phyloP scores from a whole-genome alignment of 2,113 vertebrate species.

The Alosa alosa region DNA sequence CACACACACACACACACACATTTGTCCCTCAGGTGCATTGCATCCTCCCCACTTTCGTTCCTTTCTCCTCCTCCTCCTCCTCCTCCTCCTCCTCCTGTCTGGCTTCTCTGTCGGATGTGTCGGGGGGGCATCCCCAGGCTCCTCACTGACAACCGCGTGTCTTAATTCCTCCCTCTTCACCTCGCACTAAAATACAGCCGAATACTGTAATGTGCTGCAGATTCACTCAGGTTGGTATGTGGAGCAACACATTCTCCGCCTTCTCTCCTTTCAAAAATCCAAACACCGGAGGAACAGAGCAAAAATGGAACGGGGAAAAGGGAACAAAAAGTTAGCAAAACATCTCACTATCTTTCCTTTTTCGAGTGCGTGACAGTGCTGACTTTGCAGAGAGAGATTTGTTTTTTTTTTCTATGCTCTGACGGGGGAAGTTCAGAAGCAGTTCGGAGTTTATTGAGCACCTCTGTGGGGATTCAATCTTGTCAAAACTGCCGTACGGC shows the following conservation, averaged over 20 bases:
- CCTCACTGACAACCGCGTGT: too few species aligned
- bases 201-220: too few species aligned
- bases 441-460: not conserved
- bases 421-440: not conserved
- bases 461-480: not conserved
- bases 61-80: not conserved
- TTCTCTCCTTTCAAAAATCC: not conserved
- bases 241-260: not conserved
- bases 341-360: not conserved
- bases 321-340: conserved; percentile 1
- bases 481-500: not conserved
- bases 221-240: too few species aligned
- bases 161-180: too few species aligned
- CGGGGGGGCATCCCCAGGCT: too few species aligned
- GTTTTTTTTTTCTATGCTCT: not conserved
- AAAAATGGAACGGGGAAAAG: not conserved
- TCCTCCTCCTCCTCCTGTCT: not conserved
- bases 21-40: too few species aligned
- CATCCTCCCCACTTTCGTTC: conserved; percentile 17
- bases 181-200: too few species aligned
- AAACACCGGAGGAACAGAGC: not conserved
- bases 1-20: not conserved
- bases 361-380: not conserved
- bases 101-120: too few species aligned
- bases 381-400: not conserved